phyloP scores from a whole-genome alignment of 2,113 vertebrate genomes.

The Mastomys natalensis region DNA sequence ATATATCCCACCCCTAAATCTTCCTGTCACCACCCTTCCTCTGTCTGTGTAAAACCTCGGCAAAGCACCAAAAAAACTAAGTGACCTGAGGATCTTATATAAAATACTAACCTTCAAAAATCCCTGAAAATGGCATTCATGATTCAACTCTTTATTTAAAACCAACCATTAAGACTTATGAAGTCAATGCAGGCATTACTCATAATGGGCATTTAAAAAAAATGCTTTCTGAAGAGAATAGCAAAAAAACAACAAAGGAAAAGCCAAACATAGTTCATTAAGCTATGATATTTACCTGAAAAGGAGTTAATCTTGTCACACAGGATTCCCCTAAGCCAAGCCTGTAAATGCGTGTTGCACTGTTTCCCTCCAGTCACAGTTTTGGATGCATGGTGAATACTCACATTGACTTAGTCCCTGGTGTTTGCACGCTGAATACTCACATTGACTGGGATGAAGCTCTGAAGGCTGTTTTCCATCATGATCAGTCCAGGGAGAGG shows the following conservation, averaged over 20 bases:
- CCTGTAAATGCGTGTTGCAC: neutral
- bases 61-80: neutral
- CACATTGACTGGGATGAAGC: constrained; percentile 85
- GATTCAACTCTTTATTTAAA: constrained; percentile 2
- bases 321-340: constrained; percentile 11
- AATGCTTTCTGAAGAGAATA: constrained; percentile 23
- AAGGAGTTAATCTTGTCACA: neutral
- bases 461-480: constrained; percentile 89
- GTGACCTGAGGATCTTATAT: neutral
- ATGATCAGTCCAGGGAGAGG: constrained; percentile 95
- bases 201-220: constrained; percentile 30
- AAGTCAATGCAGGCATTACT: neutral
- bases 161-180: neutral
- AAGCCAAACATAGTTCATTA: neutral
- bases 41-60: neutral
- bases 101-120: constrained; percentile 31
- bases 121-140: constrained; percentile 1
- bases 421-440: neutral
- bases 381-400: neutral
- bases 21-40: neutral
- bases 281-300: neutral
- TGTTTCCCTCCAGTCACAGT: neutral
- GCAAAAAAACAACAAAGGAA: neutral
- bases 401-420: neutral
- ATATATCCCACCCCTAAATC: neutral